phyloP scores from a whole-genome alignment of 2,888 invertebrate genomes.

The Unio pictorum region DNA sequence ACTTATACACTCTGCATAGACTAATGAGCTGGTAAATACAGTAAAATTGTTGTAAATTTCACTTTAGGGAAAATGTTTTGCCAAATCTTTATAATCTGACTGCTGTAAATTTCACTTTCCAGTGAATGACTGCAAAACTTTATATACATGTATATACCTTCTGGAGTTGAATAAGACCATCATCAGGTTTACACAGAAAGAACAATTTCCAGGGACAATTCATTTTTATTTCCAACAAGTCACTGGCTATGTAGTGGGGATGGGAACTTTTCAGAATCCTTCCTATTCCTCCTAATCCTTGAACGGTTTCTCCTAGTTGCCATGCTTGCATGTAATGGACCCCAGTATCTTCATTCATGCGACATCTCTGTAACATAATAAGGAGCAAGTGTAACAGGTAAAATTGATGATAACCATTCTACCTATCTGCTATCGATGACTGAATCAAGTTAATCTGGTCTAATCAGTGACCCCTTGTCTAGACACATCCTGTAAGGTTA shows the following conservation, averaged over 20 bases:
- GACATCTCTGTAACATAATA: conserved; percentile 63
- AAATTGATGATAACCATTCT: no score
- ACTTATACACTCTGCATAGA: no score
- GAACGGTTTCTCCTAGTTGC: conserved; percentile 60
- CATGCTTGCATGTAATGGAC: conserved; percentile 69
- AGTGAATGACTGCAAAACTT: no score
- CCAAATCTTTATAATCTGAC: no score
- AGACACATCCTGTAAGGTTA: no score
- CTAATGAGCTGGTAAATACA: no score
- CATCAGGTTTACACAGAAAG: conserved; percentile 37
- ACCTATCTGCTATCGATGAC: no score
- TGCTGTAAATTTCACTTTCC: no score
- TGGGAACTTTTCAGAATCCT: conserved; percentile 47
- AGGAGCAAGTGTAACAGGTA: background rate
- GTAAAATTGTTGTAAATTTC: no score
- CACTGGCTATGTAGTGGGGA: conserved; percentile 46
- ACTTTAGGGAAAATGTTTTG: no score
- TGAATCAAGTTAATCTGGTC: no score
- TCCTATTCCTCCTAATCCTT: conserved; percentile 69
- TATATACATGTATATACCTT: conserved; percentile 16
- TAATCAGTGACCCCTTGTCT: no score
- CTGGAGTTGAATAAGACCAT: conserved; percentile 11
- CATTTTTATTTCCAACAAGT: conserved; percentile 47
- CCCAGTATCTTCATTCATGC: conserved; percentile 70
- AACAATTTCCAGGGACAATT: conserved; percentile 65